Percentiles rank a stretch among this genome's conserved stretches.
Evolutionary conservation across 2,113 vertebrate species (phyloP).

Genomic region (Trinectes maculatus): DNA sequence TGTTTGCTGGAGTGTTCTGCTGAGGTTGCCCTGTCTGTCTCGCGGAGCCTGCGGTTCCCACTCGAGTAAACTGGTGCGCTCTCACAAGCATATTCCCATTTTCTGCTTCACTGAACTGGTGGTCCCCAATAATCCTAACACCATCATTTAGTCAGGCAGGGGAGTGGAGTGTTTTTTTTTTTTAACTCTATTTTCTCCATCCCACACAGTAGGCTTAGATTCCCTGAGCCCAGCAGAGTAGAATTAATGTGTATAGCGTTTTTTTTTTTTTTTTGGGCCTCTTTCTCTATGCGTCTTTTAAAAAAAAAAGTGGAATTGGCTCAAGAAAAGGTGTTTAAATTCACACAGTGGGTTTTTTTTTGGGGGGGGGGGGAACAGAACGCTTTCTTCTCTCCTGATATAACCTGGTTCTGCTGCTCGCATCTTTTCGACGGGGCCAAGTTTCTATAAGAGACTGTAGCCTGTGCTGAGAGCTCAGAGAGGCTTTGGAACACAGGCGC

Average conservation of each 20-base stretch:
- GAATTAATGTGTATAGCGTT: conserved; percentile 72
- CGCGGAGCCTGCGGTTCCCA: conserved; percentile 58
- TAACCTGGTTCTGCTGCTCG: conserved; percentile 9
- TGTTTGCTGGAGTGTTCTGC: conserved; percentile 60
- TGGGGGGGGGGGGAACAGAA: neutral
- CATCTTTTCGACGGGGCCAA: conserved; percentile 15
- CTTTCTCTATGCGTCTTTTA: conserved; percentile 50
- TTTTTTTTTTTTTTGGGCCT: conserved; percentile 53
- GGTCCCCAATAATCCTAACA: conserved; percentile 83
- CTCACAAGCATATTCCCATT: conserved; percentile 81
- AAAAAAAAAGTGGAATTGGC: conserved; percentile 35
- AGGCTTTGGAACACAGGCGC: conserved; percentile 53
- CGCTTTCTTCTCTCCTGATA: conserved; percentile 42
- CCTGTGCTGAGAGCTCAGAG: conserved; percentile 15
- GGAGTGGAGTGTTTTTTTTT: conserved; percentile 53
- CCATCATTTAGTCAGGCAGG: conserved; percentile 80
- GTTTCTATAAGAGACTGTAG: conserved; percentile 11
- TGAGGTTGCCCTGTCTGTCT: conserved; percentile 64
- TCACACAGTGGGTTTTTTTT: conserved; percentile 17
- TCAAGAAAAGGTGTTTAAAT: conserved; percentile 62
- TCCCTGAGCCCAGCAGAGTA: conserved; percentile 64
- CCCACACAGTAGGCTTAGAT: conserved; percentile 65
- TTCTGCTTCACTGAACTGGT: conserved; percentile 82
- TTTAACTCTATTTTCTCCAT: conserved; percentile 57
- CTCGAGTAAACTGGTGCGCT: conserved; percentile 71